Base-by-base conservation (phyloP, 2,888 invertebrate genomes). In the Scrobipalpa atriplicella region DNA sequence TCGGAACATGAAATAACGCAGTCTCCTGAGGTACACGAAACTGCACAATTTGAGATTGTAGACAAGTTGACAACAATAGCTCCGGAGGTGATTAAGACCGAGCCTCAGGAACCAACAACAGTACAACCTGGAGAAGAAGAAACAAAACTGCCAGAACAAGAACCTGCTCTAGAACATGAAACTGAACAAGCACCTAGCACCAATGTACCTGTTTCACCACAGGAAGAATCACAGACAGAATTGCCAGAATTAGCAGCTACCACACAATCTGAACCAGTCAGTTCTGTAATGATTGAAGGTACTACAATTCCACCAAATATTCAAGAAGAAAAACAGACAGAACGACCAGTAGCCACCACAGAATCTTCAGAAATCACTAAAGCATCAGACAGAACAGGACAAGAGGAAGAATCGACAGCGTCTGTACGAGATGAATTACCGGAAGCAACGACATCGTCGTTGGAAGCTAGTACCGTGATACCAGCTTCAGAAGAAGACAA, bases 301-400 rank as follows among this genome's bases (percentile, higher is more conserved):
- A 10, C 38, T 18, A 64, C 63, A 1, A 51, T 29, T 36, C 29
- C 63, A 51, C 39, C 63, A 8, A 51, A 38, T 16, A 36, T 38
- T 11, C 51, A 52, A 38, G 66, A 61, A 61, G 47, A 58, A n/a
- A 8, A 16, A 19, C 51, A 47, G 11, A 66, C 66, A 52, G 52
- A 51, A 52, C 43, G 11, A 39, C 51, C 66, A 36, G 16, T 16
- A 58, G 0, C 19, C 10, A 10, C 54, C 11, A 21, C 54, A 21
- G 54, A 63, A 41, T 29, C 67, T 51, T 63, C 69, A 36, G 70
- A 69, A 43, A 51, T 19, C 58, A 54, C 65, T 52, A 52, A 67
- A 52, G 66, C 47, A 62, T 41, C 16, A 62, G 13, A 62, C 39
- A 16, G 18, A 41, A 41, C 8, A 16, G 41, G 13, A 3, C 41